Conservation (phyloP, 2,797 vertebrate species). For the Poeciliopsis turneri region DNA sequence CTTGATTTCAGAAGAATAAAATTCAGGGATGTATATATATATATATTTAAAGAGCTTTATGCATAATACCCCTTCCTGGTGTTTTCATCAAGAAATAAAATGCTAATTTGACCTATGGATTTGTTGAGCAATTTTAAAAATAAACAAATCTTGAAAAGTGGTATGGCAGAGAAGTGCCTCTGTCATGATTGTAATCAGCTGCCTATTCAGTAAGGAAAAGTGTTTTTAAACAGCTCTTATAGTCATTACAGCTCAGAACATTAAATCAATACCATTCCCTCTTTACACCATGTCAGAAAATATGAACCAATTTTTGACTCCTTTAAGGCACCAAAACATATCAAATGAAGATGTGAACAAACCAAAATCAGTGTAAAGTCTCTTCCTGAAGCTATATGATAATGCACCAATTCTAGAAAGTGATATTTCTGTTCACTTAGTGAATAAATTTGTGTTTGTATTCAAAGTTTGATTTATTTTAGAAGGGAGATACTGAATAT, state of each 20-base stretch:
- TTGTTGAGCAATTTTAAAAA: conserved; percentile 36
- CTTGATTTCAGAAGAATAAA: conserved; percentile 23
- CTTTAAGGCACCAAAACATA: conserved; percentile 9
- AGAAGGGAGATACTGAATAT: conserved; percentile 3
- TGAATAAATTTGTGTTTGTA: conserved; percentile 9
- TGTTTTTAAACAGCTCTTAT: conserved; percentile 4
- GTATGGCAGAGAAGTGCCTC: conserved; percentile 47
- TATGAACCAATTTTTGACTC: not conserved
- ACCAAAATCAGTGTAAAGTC: not conserved
- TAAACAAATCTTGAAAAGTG: conserved; percentile 60
- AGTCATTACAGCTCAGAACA: conserved; percentile 5
- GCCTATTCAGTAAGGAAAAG: conserved; percentile 52
- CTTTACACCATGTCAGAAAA: conserved; percentile 3
- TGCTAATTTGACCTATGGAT: conserved; percentile 40
- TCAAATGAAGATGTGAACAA: conserved; percentile 10
- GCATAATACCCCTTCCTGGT: conserved; percentile 10
- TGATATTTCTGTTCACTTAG: not conserved
- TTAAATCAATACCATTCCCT: conserved; percentile 25
- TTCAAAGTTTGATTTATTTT: conserved; percentile 15
- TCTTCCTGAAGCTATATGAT: not conserved
- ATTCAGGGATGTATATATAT: not conserved
- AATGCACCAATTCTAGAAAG: not conserved
- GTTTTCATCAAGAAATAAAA: conserved; percentile 7
- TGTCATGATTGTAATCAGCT: conserved; percentile 72
- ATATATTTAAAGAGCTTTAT: not conserved